These are phyloP conservation scores for Platycercus adscitus DNA, from an alignment of 2,113 vertebrate genomes.

Conservation along the genomic window DNA sequence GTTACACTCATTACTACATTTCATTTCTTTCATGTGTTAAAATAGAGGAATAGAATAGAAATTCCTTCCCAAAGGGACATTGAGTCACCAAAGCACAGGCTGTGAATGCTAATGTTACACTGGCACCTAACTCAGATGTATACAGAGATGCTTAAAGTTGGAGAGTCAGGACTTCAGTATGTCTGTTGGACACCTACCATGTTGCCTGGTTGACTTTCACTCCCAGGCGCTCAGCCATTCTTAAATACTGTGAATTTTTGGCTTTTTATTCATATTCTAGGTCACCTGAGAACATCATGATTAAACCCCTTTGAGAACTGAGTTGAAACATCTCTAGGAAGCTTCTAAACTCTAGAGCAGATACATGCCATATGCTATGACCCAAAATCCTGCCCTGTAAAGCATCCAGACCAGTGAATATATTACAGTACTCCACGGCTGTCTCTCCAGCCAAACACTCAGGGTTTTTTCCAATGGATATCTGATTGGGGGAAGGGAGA, in stretches of 20 bases:
- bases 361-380: fast-evolving
- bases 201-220: background rate
- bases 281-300: background rate
- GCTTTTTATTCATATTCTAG: background rate
- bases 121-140: background rate
- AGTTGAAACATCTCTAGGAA: background rate
- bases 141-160: background rate
- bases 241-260: background rate
- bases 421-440: background rate
- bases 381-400: background rate
- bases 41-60: background rate
- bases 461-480: background rate
- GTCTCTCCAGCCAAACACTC: background rate
- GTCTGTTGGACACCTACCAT: background rate
- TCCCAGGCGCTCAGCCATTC: background rate
- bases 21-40: background rate
- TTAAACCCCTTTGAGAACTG: background rate
- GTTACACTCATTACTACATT: background rate
- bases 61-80: background rate
- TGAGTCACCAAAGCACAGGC: background rate
- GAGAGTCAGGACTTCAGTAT: background rate
- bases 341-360: background rate
- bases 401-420: background rate
- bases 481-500: background rate
- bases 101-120: background rate